Conservation (phyloP, 2,888 invertebrate species). For the Drosophila fungiperda region DNA sequence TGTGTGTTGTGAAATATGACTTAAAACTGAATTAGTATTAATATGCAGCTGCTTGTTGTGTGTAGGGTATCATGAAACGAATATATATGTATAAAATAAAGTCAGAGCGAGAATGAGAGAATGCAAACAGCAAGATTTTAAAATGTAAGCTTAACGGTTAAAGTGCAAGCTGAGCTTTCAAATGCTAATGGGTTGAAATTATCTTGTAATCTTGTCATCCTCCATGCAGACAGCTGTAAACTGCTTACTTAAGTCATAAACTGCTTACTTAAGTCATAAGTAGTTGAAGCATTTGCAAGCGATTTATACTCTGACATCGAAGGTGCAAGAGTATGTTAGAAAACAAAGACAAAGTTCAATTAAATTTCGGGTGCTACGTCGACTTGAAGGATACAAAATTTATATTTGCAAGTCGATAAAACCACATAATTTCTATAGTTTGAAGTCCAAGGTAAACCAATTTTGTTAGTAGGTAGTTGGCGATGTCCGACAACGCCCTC, state of each 20-base stretch:
- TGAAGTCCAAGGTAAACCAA: too few relatives aligned
- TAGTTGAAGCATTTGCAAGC: not conserved
- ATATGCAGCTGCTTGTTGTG: not conserved
- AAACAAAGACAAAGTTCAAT: not conserved
- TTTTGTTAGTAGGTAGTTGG: too few relatives aligned
- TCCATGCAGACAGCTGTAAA: not conserved
- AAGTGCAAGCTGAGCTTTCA: constrained; percentile 37
- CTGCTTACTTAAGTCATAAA: not conserved
- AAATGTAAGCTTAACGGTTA: constrained; percentile 19
- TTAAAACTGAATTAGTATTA: not conserved
- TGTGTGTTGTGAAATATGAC: not conserved
- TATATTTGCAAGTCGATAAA: not conserved
- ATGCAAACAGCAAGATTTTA: not conserved
- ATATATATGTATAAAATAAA: constrained; percentile 17
- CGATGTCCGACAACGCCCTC: too few relatives aligned
- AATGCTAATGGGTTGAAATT: constrained; percentile 49
- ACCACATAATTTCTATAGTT: too few relatives aligned
- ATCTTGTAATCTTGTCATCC: constrained; percentile 21
- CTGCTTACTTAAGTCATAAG: not conserved
- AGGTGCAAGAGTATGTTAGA: not conserved
- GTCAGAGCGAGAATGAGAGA: constrained; percentile 8
- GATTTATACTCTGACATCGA: not conserved
- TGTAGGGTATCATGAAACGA: constrained; percentile 24
- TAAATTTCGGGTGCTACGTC: not conserved
- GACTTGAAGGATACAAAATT: not conserved